Evolutionary conservation across 2,888 invertebrate genomes (phyloP).

Genomic region (Ectemnius continuus): DNA sequence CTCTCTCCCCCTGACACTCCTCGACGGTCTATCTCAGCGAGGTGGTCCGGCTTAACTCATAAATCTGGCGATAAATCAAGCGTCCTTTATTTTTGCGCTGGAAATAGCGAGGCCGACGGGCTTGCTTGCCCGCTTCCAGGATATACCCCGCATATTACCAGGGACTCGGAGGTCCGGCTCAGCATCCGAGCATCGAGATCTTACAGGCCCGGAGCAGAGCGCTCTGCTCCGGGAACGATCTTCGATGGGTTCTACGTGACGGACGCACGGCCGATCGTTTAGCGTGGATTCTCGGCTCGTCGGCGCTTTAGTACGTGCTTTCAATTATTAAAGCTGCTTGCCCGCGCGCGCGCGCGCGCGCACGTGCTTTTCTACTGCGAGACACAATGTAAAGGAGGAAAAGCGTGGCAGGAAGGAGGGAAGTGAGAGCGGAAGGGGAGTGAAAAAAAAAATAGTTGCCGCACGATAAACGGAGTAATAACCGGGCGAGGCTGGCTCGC

Average conservation of each 20-base stretch:
- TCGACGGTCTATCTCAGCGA: neutral
- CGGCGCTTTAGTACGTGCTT: constrained; percentile 9
- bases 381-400: too few relatives aligned
- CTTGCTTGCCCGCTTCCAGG: neutral
- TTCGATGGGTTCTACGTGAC: constrained; percentile 13
- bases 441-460: constrained; percentile 15
- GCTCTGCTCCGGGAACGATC: neutral
- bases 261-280: constrained; percentile 11
- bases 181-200: too few relatives aligned
- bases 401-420: neutral
- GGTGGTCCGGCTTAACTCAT: constrained; percentile 8
- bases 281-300: constrained; percentile 4
- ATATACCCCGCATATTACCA: constrained; percentile 12
- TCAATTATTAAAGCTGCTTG: constrained; percentile 16
- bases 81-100: neutral
- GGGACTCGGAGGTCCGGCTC: neutral
- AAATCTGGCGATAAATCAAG: constrained; percentile 6
- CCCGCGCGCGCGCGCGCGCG: too few relatives aligned
- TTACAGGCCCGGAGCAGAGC: neutral
- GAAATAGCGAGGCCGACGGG: neutral
- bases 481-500: constrained; percentile 17
- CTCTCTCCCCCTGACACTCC: neutral
- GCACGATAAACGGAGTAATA: constrained; percentile 43
- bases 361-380: too few relatives aligned
- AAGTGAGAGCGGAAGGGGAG: neutral